These are phyloP conservation scores for Calephelis nemesis DNA, from an alignment of 1,140 invertebrate species.

Conservation along the genomic window DNA sequence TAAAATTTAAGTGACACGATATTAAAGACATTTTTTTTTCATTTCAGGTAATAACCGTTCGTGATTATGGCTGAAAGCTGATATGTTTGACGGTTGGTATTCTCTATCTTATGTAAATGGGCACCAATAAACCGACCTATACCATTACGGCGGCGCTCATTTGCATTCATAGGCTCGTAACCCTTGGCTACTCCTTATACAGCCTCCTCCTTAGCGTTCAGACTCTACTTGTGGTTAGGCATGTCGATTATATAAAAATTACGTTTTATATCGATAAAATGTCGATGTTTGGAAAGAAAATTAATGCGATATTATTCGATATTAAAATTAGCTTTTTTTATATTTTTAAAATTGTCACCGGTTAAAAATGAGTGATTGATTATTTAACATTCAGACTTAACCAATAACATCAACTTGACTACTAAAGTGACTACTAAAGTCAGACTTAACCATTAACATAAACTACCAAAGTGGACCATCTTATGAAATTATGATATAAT, in stretches of 20 bases:
- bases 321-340: too few relatives aligned
- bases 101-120: conserved; percentile 61
- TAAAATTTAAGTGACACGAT: too few relatives aligned
- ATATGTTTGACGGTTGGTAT: conserved; percentile 17
- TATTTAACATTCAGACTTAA: too few relatives aligned
- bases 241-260: neutral
- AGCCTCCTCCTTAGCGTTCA: conserved; percentile 47
- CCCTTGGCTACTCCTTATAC: conserved; percentile 62
- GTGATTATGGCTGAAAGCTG: neutral
- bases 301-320: too few relatives aligned
- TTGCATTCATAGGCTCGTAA: conserved; percentile 78
- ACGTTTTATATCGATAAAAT: neutral
- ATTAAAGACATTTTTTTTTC: conserved; percentile 3
- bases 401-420: too few relatives aligned
- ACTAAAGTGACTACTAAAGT: too few relatives aligned
- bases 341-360: too few relatives aligned
- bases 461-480: too few relatives aligned
- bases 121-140: conserved; percentile 61
- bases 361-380: too few relatives aligned
- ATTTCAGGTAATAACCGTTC: conserved; percentile 21
- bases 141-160: conserved; percentile 58
- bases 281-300: neutral
- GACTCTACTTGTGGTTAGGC: conserved; percentile 49
- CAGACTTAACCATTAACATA: too few relatives aligned
- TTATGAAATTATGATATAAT: too few relatives aligned